Conservation (phyloP, 1,140 invertebrate species). For the Paraescarpia echinospica region DNA sequence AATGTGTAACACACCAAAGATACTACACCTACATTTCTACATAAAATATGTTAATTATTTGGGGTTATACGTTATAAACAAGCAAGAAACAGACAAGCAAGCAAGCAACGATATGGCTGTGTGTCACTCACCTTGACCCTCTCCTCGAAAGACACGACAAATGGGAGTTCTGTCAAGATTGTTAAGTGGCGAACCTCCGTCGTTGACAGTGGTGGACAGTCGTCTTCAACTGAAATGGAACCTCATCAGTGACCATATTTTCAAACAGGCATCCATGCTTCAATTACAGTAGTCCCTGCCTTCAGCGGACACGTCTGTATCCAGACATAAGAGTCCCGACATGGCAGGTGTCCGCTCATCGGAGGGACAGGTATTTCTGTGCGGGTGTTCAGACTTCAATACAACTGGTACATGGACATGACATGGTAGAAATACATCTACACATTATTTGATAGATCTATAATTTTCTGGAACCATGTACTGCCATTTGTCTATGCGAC, state of each 20-base stretch:
- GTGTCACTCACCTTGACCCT: conserved; percentile 65
- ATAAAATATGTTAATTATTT: background rate
- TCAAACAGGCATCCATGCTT: background rate
- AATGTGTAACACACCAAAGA: background rate
- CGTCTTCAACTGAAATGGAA: conserved; percentile 62
- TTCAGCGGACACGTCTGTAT: no score
- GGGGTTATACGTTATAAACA: background rate
- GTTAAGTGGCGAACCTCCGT: conserved; percentile 85
- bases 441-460: no score
- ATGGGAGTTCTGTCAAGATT: conserved; percentile 88
- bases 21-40: background rate
- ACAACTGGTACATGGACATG: no score
- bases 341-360: no score
- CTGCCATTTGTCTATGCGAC: no score
- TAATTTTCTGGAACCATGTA: no score
- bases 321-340: no score
- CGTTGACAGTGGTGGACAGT: conserved; percentile 79
- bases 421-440: no score
- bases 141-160: conserved; percentile 87
- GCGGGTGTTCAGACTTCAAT: no score
- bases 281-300: no score
- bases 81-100: background rate
- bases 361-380: no score
- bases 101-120: background rate
- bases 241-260: background rate